Evolutionary conservation across 2,888 invertebrate genomes (phyloP), one percentile per base, ranked within the genome.

Genomic region (Lepetodrilus schrolli): DNA sequence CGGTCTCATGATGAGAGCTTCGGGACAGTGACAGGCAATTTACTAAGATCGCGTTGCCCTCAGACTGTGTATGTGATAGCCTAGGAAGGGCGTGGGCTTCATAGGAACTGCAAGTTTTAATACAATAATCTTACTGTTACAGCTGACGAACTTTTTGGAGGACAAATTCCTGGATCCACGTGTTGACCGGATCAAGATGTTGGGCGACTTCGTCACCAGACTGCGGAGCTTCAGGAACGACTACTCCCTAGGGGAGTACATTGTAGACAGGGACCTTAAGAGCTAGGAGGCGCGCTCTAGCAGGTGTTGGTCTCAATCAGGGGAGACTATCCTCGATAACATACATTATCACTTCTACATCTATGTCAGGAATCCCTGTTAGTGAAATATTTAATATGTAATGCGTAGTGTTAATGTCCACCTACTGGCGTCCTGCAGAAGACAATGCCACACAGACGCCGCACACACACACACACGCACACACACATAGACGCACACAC

Each of bases 241-340:
- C 48, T 80, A 81, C 13, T 80, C 79, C 5, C 73, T 86, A 0
- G 86, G 86, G n/a, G 84, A 85, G 69, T 85, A 83, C 70, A 74
- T 80, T 26, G 74, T 86, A 26, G 85, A 86, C 74, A 77, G 80
- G 65, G 80, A 82, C 5, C 65, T 86, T 48, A 13, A 73, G 47
- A 74, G 17, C 37, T 71, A 72, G 58, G 36, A 10, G n/a, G n/a
- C 43, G 17, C 43, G 43, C 17, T 43, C 47, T 30, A 65, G 74
- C n/a, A 76, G 66, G 13, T 43, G 43, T 43, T 43, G 43, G 43
- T 43, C n/a, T 43, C 43, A 38, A 8, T 7, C 10, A 7, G 8
- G 8, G 7, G 7, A 7, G 38, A 8, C 7, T 7, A 10, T 8
- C 38, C 10, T 8, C 10, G 10, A 38, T 7, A 38, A 38, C 38